A percentile compares a stretch with the other conserved stretches of the same genome.
Evolutionary conservation across 2,888 invertebrate genomes (phyloP).

Genomic region (Microdon myrmicae): DNA sequence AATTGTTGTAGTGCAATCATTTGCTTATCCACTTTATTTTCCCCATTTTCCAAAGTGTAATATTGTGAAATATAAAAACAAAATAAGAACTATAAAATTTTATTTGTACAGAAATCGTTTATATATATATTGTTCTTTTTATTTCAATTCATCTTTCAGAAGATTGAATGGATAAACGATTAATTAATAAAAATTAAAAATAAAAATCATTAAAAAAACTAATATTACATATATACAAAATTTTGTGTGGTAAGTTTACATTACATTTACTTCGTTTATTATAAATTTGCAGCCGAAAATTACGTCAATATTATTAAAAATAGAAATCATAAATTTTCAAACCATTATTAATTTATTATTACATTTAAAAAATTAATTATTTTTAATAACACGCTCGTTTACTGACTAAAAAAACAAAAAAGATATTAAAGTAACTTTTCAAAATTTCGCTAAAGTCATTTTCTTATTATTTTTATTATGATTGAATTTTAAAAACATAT

Average conservation of each 20-base stretch:
- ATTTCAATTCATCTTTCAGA: slow-evolving; percentile 66
- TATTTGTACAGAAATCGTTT: slow-evolving; percentile 45
- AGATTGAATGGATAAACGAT: slow-evolving; percentile 67
- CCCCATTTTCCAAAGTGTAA: slow-evolving; percentile 46
- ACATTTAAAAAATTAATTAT: slow-evolving; percentile 3
- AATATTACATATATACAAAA: slow-evolving; percentile 57
- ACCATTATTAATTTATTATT: slow-evolving; percentile 34
- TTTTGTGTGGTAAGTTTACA: slow-evolving; percentile 68
- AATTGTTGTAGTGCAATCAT: slow-evolving; percentile 9
- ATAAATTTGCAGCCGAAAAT: slow-evolving; percentile 34
- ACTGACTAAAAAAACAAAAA: slow-evolving; percentile 11
- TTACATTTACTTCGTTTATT: slow-evolving; percentile 52
- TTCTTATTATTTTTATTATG: slow-evolving; percentile 16
- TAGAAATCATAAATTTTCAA: slow-evolving; percentile 32
- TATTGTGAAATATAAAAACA: slow-evolving; percentile 38
- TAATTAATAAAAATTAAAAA: slow-evolving; percentile 57
- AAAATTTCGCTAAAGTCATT: slow-evolving; percentile 29
- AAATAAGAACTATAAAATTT: slow-evolving; percentile 34
- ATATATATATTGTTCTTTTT: slow-evolving; percentile 59
- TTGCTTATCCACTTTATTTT: slow-evolving; percentile 31
- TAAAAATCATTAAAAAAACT: slow-evolving; percentile 53
- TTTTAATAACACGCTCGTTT: slow-evolving; percentile 39
- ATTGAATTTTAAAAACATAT: slow-evolving; percentile 1
- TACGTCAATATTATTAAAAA: slow-evolving; percentile 22
- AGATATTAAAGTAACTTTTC: slow-evolving; percentile 7